phyloP scores from a whole-genome alignment of 2,888 invertebrate species.

The Synanthedon formicaeformis region DNA sequence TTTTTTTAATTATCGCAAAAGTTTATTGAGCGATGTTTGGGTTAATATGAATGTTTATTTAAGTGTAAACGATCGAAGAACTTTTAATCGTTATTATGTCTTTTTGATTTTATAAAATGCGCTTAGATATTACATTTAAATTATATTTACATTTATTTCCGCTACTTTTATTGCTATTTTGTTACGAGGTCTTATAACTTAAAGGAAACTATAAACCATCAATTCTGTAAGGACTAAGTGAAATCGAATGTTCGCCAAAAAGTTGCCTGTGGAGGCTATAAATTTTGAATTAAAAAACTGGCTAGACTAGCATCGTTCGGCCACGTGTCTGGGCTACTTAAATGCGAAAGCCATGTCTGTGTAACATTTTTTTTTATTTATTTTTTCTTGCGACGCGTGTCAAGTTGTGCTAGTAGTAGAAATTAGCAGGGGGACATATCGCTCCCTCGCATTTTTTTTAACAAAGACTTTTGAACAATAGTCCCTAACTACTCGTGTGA shows the following conservation, averaged over 20 bases:
- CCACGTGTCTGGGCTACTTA: slow-evolving; percentile 36
- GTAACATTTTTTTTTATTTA: slow-evolving; percentile 44
- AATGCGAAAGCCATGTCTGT: slow-evolving; percentile 59
- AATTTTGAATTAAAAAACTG: slow-evolving; percentile 42
- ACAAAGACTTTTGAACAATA: slow-evolving; percentile 63
- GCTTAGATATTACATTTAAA: too few relatives aligned
- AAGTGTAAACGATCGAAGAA: neutral
- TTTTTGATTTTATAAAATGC: too few relatives aligned
- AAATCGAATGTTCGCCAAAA: slow-evolving; percentile 28
- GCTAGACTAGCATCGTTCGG: slow-evolving; percentile 29
- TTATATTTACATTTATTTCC: too few relatives aligned
- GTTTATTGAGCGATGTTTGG: neutral
- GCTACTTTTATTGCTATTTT: too few relatives aligned
- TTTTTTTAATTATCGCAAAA: slow-evolving; percentile 1
- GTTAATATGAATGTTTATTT: neutral
- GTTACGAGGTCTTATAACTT: slow-evolving; percentile 11
- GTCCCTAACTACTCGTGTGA: slow-evolving; percentile 60
- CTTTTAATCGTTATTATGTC: neutral
- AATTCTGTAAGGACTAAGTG: slow-evolving; percentile 27
- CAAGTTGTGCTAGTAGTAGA: slow-evolving; percentile 64
- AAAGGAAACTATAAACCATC: slow-evolving; percentile 39
- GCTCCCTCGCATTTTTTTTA: slow-evolving; percentile 61
- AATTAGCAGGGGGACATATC: slow-evolving; percentile 62
- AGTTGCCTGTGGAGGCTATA: slow-evolving; percentile 33
- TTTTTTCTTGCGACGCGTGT: slow-evolving; percentile 59